phyloP scores from a whole-genome alignment of 2,113 vertebrate genomes.

The Theristicus caerulescens region DNA sequence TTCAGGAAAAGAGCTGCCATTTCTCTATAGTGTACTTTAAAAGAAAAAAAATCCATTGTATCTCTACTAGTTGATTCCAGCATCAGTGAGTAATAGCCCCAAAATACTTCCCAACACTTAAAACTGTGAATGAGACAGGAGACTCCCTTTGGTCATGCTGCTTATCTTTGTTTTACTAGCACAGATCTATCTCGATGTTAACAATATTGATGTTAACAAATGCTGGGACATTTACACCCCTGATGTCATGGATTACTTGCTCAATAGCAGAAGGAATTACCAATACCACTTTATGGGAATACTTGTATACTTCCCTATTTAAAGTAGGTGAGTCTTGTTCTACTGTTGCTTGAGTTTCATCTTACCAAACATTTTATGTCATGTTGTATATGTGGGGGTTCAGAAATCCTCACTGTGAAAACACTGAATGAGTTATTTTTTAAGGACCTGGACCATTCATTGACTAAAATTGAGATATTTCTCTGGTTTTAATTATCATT shows the following conservation, averaged over 20 bases:
- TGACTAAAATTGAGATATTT: neutral
- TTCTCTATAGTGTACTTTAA: neutral
- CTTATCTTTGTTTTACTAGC: neutral
- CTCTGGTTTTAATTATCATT: neutral
- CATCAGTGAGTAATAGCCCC: neutral
- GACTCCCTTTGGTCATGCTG: neutral
- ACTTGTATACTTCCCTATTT: neutral
- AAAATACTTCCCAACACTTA: neutral
- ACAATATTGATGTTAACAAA: neutral
- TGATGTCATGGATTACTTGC: neutral
- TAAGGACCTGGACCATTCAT: neutral
- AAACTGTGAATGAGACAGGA: neutral
- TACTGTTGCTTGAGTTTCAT: neutral
- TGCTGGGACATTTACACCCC: neutral
- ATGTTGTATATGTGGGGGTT: neutral
- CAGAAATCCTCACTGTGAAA: neutral
- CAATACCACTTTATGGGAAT: neutral
- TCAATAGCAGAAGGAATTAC: neutral
- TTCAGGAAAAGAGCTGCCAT: slow-evolving; percentile 30
- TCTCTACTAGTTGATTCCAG: neutral
- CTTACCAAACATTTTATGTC: neutral
- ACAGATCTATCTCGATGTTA: neutral
- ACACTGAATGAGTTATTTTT: neutral
- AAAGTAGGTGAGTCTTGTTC: neutral
- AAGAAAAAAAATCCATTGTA: neutral